Percentiles rank a stretch among this genome's conserved stretches.
Conservation (phyloP, 2,797 vertebrate species). For the Mareca strepera region DNA sequence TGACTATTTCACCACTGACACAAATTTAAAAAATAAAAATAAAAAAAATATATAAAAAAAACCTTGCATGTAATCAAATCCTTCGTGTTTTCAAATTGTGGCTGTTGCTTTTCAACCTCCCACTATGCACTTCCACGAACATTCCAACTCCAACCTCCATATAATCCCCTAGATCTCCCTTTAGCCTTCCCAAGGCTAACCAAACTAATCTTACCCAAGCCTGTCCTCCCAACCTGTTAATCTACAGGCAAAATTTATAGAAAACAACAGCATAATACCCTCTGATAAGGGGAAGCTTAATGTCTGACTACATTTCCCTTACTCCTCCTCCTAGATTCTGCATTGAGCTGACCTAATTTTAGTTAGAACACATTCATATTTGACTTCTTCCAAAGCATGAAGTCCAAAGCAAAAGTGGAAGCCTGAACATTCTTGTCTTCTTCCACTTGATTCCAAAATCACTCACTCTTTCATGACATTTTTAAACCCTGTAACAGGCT, state of each 20-base stretch:
- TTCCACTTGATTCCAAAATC: neutral
- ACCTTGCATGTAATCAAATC: neutral
- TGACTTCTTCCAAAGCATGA: neutral
- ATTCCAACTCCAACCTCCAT: neutral
- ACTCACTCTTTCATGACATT: neutral
- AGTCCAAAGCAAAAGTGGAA: neutral
- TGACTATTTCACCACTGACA: neutral
- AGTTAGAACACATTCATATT: neutral
- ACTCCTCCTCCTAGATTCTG: neutral
- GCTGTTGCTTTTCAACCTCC: neutral
- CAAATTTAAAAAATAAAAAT: neutral
- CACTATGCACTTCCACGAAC: fast-evolving
- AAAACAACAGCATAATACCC: neutral
- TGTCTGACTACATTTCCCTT: neutral
- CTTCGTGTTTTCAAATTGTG: neutral
- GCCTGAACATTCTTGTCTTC: neutral
- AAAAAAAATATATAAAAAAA: too few relatives aligned
- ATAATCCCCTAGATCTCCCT: neutral
- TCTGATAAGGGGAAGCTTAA: neutral
- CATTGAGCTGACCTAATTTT: neutral
- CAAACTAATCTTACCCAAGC: neutral
- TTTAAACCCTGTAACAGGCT: neutral
- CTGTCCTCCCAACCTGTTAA: neutral
- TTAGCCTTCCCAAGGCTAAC: neutral
- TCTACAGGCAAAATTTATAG: neutral